A percentile compares a stretch with the other conserved stretches of the same genome.
These are phyloP conservation scores for Pseudeuparius sepicola DNA, from an alignment of 2,888 invertebrate genomes.

Conservation along the genomic window DNA sequence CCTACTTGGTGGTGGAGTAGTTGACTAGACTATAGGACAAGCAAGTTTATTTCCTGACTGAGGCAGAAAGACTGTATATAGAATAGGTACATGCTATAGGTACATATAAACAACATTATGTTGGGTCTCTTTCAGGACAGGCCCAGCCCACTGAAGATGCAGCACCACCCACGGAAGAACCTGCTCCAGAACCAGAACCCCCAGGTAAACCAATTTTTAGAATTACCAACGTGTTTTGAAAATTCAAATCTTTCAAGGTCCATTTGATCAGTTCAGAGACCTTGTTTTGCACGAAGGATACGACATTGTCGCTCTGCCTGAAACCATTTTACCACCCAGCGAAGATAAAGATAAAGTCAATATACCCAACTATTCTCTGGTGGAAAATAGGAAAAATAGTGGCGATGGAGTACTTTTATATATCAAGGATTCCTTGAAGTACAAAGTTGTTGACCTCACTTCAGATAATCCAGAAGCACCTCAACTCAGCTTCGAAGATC, in stretches of 20 bases:
- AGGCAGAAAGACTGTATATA: too few relatives aligned
- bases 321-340: constrained; percentile 29
- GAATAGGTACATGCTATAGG: too few relatives aligned
- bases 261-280: constrained; percentile 30
- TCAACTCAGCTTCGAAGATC: constrained; percentile 28
- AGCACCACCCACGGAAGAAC: constrained; percentile 25
- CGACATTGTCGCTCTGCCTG: constrained; percentile 31
- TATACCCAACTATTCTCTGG: constrained; percentile 31
- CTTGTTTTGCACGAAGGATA: constrained; percentile 30
- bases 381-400: constrained; percentile 29
- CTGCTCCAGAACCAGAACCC: constrained; percentile 19
- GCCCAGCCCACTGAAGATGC: constrained; percentile 30
- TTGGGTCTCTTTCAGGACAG: too few relatives aligned
- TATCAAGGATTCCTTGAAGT: constrained; percentile 32
- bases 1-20: too few relatives aligned
- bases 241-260: constrained; percentile 23
- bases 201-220: constrained; percentile 12
- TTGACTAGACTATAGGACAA: too few relatives aligned
- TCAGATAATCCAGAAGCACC: constrained; percentile 25
- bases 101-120: too few relatives aligned
- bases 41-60: too few relatives aligned
- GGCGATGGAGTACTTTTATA: constrained; percentile 31
- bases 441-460: constrained; percentile 31
- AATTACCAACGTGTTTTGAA: constrained; percentile 1
- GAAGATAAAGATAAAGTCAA: constrained; percentile 30